phyloP scores from a whole-genome alignment of 1,140 invertebrate species.

The Episyrphus balteatus region DNA sequence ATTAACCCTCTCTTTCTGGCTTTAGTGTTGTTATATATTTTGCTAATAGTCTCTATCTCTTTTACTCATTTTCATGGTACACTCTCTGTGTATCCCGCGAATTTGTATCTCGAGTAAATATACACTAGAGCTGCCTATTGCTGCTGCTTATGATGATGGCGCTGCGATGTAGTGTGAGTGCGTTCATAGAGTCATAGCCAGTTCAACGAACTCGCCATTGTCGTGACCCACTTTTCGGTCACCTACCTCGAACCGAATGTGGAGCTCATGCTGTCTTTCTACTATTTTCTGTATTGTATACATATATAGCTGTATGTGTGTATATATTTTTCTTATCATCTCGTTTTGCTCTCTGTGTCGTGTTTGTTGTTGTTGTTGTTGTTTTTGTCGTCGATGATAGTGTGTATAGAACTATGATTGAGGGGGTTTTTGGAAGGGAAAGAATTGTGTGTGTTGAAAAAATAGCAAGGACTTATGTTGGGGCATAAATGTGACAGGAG shows the following conservation, averaged over 20 bases:
- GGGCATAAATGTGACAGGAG: too few species aligned
- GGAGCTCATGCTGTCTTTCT: slow-evolving; percentile 18
- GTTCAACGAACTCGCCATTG: slow-evolving; percentile 38
- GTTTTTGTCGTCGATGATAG: neutral
- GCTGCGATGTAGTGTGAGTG: slow-evolving; percentile 8
- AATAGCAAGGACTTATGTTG: too few species aligned
- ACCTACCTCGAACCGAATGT: slow-evolving; percentile 34
- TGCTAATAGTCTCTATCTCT: too few species aligned
- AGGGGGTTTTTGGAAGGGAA: too few species aligned
- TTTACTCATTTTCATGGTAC: too few species aligned
- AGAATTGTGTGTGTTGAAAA: too few species aligned
- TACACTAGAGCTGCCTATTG: slow-evolving; percentile 1
- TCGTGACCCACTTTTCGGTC: slow-evolving; percentile 38
- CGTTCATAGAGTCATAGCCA: slow-evolving; percentile 12
- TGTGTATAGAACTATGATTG: too few species aligned
- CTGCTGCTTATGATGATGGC: neutral
- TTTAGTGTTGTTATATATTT: too few species aligned
- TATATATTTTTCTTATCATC: slow-evolving; percentile 3
- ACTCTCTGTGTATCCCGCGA: too few species aligned
- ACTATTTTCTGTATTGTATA: neutral
- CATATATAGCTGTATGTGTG: neutral
- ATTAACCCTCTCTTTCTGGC: too few species aligned
- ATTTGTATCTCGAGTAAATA: too few species aligned
- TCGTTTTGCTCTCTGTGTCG: neutral
- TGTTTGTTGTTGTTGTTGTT: neutral